Evolutionary conservation across 2,113 vertebrate species (phyloP), one percentile per base, ranked within the genome.

Genomic region (Cettia cetti): DNA sequence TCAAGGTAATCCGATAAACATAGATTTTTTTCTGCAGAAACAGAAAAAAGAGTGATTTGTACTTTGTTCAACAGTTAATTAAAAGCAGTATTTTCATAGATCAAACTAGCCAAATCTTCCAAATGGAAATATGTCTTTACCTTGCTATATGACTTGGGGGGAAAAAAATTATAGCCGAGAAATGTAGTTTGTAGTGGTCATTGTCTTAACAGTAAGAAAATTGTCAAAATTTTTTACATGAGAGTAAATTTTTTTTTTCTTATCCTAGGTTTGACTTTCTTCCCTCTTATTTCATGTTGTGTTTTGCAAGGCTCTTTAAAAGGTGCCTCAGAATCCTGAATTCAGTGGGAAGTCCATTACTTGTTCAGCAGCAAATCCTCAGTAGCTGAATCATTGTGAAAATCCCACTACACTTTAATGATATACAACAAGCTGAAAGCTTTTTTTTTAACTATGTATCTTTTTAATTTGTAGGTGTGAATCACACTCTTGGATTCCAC

Each of bases 91-190:
- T 11, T 64, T 79, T 75, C 40, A 33, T 27, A 61, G 40, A 6
- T 24, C 88, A 61, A 70, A 35, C 3, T 47, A 19, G 3, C 10
- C 24, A 35, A 82, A 13, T n/a, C 45, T n/a, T 78, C 17, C 45
- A 72, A 86, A 60, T 19, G 5, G 22, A 75, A 68, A 47, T 13
- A 10, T 11, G 8, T n/a, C 12, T 72, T 87, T 64, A 76, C 33
- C 5, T 19, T 52, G 16, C 5, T 35, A 10, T 20, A 21, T 2
- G 2, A 63, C 15, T 21, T 44, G 5, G 30, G 20, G 0, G 19
- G 19, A 35, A 54, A 14, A 37, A 57, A 14, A 15, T 7, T 39
- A 20, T 5, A 21, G 4, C 4, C 3, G 9, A n/a, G 45, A 44
- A 15, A 2, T 37, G 11, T 31, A 64, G 2, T 30, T 31, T 37